Percentiles rank a stretch among this genome's conserved stretches.
phyloP scores from a whole-genome alignment of 2,113 vertebrate genomes.

The Corvus hawaiiensis region DNA sequence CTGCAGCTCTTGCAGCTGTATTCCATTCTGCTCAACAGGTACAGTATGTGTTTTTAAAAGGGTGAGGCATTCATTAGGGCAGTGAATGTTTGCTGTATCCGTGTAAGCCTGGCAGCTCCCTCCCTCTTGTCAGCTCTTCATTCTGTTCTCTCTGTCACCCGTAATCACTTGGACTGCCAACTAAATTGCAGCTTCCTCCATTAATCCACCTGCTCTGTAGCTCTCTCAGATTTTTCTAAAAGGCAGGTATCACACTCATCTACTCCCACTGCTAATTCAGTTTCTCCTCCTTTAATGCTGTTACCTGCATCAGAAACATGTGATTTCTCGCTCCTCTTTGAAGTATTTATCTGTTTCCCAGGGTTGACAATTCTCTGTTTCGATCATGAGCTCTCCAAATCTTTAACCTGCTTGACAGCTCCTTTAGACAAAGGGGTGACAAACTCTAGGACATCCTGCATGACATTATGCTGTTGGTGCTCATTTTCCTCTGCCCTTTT shows the following conservation, averaged over 20 bases:
- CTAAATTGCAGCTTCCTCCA: background rate
- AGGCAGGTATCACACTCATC: background rate
- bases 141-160: background rate
- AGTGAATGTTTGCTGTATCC: background rate
- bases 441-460: background rate
- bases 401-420: background rate
- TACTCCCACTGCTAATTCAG: background rate
- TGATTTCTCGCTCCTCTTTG: background rate
- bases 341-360: background rate
- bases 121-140: background rate
- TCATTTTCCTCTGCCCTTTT: background rate
- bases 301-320: background rate
- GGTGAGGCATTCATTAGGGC: background rate
- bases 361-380: background rate
- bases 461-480: rapidly evolving
- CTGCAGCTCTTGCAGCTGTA: background rate
- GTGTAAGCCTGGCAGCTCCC: background rate
- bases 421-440: background rate
- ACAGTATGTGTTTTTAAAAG: background rate
- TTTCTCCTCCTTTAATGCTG: background rate
- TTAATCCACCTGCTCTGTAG: background rate
- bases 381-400: background rate
- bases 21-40: background rate
- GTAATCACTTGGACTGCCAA: background rate
- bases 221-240: background rate